phyloP scores from a whole-genome alignment of 2,797 vertebrate genomes.

The Urosaurus nigricauda region DNA sequence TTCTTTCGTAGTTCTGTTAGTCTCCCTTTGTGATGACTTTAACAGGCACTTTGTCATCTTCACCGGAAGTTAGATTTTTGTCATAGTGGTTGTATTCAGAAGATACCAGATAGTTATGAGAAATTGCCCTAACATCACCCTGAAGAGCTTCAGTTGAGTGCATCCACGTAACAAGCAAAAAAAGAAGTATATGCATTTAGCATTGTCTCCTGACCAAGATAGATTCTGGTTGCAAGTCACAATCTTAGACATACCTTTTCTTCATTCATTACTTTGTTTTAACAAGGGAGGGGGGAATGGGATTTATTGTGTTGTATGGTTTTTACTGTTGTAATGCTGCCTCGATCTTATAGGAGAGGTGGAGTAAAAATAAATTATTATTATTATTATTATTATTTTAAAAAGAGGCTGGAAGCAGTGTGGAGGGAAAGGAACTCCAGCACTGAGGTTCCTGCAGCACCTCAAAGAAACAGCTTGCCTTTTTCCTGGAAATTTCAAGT shows the following conservation, averaged over 20 bases:
- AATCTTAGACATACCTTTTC: slow-evolving; percentile 48
- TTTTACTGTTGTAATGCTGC: no score
- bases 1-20: neutral
- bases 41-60: neutral
- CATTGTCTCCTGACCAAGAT: slow-evolving; percentile 22
- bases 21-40: no score
- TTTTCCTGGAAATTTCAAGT: slow-evolving; percentile 53
- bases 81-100: neutral
- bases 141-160: neutral
- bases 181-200: neutral
- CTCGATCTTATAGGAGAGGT: no score
- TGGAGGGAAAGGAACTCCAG: neutral
- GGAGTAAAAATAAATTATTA: no score
- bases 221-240: slow-evolving; percentile 41
- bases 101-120: neutral
- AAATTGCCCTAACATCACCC: neutral
- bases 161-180: neutral
- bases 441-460: slow-evolving; percentile 45
- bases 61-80: neutral
- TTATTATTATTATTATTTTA: no score
- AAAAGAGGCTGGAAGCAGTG: neutral
- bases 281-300: no score
- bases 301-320: no score
- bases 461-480: accelerated
- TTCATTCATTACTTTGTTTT: neutral